A percentile compares a stretch with the other conserved stretches of the same genome.
phyloP scores from a whole-genome alignment of 92 coral and sea anemone genomes.

The Palythoa grandiflora region DNA sequence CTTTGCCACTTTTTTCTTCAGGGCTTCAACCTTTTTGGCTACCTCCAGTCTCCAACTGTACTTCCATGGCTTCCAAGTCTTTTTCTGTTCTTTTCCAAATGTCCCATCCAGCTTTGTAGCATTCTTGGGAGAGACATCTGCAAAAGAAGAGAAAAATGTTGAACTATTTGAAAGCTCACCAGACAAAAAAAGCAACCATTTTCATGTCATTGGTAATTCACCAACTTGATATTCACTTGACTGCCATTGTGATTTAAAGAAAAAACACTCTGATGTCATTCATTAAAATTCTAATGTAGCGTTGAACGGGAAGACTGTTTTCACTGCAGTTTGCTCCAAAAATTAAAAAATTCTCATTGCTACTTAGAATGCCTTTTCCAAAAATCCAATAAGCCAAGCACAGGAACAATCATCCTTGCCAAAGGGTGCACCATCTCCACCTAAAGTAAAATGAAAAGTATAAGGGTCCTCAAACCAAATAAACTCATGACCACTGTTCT shows the following conservation, averaged over 20 bases:
- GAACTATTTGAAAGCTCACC: constrained; percentile 57
- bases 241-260: constrained; percentile 29
- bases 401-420: neutral
- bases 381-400: constrained; percentile 12
- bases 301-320: constrained; percentile 1
- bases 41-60: constrained; percentile 52
- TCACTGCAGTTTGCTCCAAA: constrained; percentile 7
- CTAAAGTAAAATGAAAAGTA: neutral
- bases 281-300: neutral
- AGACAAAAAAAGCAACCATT: constrained; percentile 65
- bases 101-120: constrained; percentile 21
- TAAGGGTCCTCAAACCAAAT: neutral
- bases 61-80: constrained; percentile 65
- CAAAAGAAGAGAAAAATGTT: constrained; percentile 76
- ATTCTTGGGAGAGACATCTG: constrained; percentile 62
- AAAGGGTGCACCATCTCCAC: neutral
- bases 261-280: constrained; percentile 32
- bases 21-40: constrained; percentile 38
- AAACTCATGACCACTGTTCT: neutral
- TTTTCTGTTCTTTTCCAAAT: constrained; percentile 53
- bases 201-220: constrained; percentile 62
- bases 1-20: constrained; percentile 45
- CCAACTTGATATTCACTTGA: constrained; percentile 45
- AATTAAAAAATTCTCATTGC: neutral
- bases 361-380: constrained; percentile 13